Base-by-base conservation (phyloP, 2,888 invertebrate genomes). In the Pollenia angustigena region DNA sequence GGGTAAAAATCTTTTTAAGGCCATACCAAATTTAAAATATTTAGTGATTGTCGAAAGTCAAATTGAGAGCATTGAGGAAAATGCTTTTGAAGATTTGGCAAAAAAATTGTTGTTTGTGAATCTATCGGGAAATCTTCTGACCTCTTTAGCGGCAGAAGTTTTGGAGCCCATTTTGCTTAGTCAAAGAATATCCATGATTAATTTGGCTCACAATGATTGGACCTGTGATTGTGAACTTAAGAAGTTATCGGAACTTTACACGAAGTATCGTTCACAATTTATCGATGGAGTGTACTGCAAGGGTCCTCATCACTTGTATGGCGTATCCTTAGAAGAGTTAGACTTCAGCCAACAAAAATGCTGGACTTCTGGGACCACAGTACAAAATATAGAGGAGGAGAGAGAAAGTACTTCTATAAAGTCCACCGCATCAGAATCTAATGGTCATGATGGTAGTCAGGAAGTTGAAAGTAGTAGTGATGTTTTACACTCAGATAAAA, bases 181-280 rank as follows among this genome's bases (percentile, higher is more conserved):
- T 0, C 48, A 56, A 16, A 79, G 72, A 1, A 58, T 44, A 2
- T 66, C 88, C 0, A 80, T 90, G 7, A 32, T 92, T 2, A 90
- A 90, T 23, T 44, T 92, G 4, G 87, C 90, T 3, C 88, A 89
- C 0, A 93, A 93, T 74, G 85, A 89, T 7, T 93, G 91, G 92
- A 11, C 81, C 3, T 93, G 92, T 71, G 85, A 90, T 76, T 92
- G 93, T 42, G 23, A 89, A 0, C 68, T 92, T 3, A 56, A 76
- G 4, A 80, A 88, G 0, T 52, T 93, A 4, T 81, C 89, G 1
- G n/a, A 87, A 0, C 88, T 89, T 48, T 91, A 90, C 52, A 46
- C 58, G 0, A 50, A 62, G 0, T 88, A 89, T 69, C 88, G 88
- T 1, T 84, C 68, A 42, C 79, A 88, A 0, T 93, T 92, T 81